Conservation (phyloP, 1,140 invertebrate species). For the Nomia melanderi region DNA sequence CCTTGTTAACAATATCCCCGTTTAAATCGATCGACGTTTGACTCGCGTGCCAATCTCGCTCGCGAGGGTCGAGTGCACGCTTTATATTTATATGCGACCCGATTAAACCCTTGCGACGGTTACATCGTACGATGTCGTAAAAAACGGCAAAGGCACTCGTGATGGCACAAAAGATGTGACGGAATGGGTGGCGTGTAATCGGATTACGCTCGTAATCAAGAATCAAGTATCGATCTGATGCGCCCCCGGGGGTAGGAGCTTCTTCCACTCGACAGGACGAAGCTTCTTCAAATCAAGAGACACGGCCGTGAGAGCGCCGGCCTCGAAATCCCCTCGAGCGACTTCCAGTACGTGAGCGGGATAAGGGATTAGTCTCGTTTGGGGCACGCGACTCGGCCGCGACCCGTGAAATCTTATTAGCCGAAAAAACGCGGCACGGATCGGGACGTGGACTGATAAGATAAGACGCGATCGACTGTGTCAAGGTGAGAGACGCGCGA, state of each 20-base stretch:
- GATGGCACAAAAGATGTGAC: conserved; percentile 5
- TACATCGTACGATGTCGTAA: background rate
- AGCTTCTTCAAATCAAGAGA: conserved; percentile 9
- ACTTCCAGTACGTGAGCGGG: conserved; percentile 51
- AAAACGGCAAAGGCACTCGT: background rate
- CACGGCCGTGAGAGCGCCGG: conserved; percentile 4
- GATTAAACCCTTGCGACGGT: background rate
- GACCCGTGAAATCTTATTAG: conserved; percentile 55
- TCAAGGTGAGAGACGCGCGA: background rate
- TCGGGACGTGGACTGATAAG: conserved; percentile 1
- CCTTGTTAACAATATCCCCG: background rate
- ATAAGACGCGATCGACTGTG: conserved; percentile 23
- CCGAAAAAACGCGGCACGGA: conserved; percentile 45
- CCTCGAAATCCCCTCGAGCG: conserved; percentile 45
- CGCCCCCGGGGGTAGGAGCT: background rate
- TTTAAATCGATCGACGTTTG: background rate
- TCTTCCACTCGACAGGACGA: conserved; percentile 29
- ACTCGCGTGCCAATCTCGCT: too few relatives aligned
- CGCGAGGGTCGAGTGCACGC: background rate
- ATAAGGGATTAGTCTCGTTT: conserved; percentile 54
- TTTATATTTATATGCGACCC: background rate
- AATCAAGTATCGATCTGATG: conserved; percentile 29
- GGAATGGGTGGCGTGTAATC: conserved; percentile 14
- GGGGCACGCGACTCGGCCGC: conserved; percentile 26
- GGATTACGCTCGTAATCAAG: conserved; percentile 39